phyloP scores from a whole-genome alignment of 2,888 invertebrate genomes.

The Platycheirus albimanus region DNA sequence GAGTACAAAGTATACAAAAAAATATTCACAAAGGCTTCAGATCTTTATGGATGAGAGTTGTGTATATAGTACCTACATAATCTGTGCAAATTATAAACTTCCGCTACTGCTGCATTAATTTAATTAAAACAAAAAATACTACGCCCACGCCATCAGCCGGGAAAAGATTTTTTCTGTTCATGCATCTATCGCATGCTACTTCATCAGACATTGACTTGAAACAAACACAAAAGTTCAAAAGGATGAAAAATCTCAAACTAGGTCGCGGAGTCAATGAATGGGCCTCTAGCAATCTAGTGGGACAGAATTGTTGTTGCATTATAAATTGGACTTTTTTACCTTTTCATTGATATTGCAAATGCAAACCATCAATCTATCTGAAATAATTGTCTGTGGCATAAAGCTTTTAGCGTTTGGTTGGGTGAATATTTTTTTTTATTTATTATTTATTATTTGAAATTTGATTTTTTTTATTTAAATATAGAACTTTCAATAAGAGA shows the following conservation, averaged over 20 bases:
- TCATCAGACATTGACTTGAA: constrained; percentile 58
- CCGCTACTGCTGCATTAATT: constrained; percentile 63
- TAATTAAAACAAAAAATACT: constrained; percentile 47
- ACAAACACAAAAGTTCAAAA: constrained; percentile 14
- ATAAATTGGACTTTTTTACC: neutral
- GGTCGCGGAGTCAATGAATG: constrained; percentile 63
- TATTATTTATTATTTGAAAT: too few species aligned
- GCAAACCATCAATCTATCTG: too few species aligned
- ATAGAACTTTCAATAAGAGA: too few species aligned
- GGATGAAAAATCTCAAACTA: constrained; percentile 43
- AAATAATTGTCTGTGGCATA: too few species aligned
- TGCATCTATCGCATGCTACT: constrained; percentile 33
- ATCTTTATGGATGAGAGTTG: neutral
- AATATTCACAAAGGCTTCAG: constrained; percentile 16
- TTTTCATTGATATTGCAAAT: constrained; percentile 12
- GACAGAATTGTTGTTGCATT: constrained; percentile 6
- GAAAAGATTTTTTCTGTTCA: constrained; percentile 31
- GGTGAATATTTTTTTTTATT: too few species aligned
- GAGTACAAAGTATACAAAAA: constrained; percentile 30
- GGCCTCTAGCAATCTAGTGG: constrained; percentile 21
- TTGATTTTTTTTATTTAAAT: too few species aligned
- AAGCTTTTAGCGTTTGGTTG: too few species aligned
- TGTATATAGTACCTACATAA: too few species aligned
- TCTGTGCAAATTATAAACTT: constrained; percentile 63
- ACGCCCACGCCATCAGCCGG: constrained; percentile 39